Base-by-base conservation (phyloP, 1,140 invertebrate species). In the Drosophila ironensis region DNA sequence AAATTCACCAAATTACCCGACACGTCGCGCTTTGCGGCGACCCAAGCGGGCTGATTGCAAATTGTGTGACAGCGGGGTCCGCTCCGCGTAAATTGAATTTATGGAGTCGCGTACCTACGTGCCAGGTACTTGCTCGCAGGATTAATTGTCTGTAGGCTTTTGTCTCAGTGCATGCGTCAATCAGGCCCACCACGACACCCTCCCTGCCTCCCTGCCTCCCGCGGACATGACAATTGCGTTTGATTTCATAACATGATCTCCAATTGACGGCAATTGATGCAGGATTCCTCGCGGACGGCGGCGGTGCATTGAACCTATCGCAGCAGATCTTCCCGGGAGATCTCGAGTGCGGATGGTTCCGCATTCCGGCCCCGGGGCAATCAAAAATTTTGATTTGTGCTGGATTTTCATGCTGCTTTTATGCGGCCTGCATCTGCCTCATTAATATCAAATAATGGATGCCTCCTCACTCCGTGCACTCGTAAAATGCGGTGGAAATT, bases 1-100 rank as follows among this genome's bases (percentile, higher is more conserved):
- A 86, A 87, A 87, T 86, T 86, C 80, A 75, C 80, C 71, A 86
- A 86, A 86, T 86, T 86, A 86, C 81, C 80, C 80, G 86, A 86
- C 78, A 84, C 64, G 73, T 73, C 69, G 52, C 52, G 42, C 56
- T 19, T 25, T 16, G 9, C 27, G 16, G 37, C n/a, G n/a, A n/a
- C 38, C 27, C 4, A 4, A 11, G 3, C 25, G 16, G 74, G 37
- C 74, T 84, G 80, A 86, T 86, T 86, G 80, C 81, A 70, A 86
- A 72, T 86, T 86, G 80, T 86, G 80, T 86, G 80, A 86, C 80
- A 86, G 75, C 74, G 28, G 46, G 41, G 59, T 37, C 44, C 57
- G 25, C 57, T 19, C 14, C 42, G 22, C 35, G 38, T 86, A 86
- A 86, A 80, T 86, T 86, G 74, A 80, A 73, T 81, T 86, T 87